Conservation (phyloP, 1,140 invertebrate genomes). For the Notospermus geniculatus region DNA sequence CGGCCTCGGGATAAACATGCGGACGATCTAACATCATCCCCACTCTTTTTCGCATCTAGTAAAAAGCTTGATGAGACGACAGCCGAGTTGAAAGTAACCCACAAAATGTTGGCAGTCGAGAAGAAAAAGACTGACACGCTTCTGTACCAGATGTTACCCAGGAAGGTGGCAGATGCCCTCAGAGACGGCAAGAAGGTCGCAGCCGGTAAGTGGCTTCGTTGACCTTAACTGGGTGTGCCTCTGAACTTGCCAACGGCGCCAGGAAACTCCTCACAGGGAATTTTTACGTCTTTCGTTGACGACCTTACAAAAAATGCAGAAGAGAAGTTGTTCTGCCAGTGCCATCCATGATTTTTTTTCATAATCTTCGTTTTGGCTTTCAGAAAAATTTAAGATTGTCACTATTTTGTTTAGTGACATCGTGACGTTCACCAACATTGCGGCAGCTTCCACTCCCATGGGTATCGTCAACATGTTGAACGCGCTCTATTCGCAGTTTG, state of each 20-base stretch:
- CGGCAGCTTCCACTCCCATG: constrained; percentile 54
- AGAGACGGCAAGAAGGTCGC: constrained; percentile 50
- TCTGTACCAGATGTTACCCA: constrained; percentile 54
- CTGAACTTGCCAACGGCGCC: no score
- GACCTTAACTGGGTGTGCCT: no score
- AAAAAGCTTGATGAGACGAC: constrained; percentile 57
- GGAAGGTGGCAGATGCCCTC: constrained; percentile 54
- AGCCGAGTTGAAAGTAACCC: constrained; percentile 51
- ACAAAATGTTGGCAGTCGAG: constrained; percentile 50
- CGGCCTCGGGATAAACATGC: no score
- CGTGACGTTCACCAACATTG: constrained; percentile 59
- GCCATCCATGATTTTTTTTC: no score
- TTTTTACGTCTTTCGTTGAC: not conserved
- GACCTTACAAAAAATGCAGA: no score
- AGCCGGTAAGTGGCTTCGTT: constrained; percentile 47
- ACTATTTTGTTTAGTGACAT: constrained; percentile 59
- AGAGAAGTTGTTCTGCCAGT: no score
- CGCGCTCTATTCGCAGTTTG: constrained; percentile 55
- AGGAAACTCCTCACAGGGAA: not conserved
- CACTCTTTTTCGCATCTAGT: constrained; percentile 29
- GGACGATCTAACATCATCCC: no score
- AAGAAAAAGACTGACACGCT: constrained; percentile 56
- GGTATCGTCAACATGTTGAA: constrained; percentile 57
- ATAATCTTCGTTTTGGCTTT: constrained; percentile 15
- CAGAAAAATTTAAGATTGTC: constrained; percentile 55